These are phyloP conservation scores for Scleropages formosus DNA, from an alignment of 2,797 vertebrate genomes.

Conservation along the genomic window DNA sequence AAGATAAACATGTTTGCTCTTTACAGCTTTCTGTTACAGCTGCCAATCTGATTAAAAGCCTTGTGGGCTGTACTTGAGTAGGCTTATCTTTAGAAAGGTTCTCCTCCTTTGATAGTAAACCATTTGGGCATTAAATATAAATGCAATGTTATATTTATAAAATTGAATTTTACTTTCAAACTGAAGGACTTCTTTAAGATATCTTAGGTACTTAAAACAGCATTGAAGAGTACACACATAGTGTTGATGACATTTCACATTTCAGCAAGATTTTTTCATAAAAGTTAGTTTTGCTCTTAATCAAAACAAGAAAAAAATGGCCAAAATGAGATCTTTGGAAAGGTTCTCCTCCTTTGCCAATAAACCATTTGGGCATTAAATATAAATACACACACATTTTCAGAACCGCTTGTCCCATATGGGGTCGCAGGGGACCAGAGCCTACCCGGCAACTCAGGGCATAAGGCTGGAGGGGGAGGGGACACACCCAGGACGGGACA, in stretches of 20 bases:
- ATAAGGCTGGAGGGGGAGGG: no score
- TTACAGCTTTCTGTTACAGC: conserved; percentile 69
- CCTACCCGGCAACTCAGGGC: no score
- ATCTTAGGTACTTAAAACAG: background rate
- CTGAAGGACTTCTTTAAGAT: background rate
- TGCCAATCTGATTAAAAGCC: conserved; percentile 73
- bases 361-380: conserved; percentile 68
- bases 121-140: conserved; percentile 64
- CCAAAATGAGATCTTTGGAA: conserved; percentile 54
- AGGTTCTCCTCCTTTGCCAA: conserved; percentile 65
- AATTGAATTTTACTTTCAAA: conserved; percentile 21
- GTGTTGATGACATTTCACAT: background rate
- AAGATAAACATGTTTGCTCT: conserved; percentile 27
- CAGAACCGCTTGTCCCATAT: no score
- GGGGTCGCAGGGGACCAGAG: no score
- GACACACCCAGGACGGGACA: no score
- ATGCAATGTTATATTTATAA: conserved; percentile 40
- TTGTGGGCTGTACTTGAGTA: conserved; percentile 66
- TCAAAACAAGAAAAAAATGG: background rate
- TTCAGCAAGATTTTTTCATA: background rate
- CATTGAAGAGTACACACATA: background rate
- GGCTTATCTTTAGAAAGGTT: conserved; percentile 70
- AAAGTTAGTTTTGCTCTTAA: background rate
- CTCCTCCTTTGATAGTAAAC: conserved; percentile 67
- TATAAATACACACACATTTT: no score